Conservation (phyloP, 2,888 invertebrate genomes). For the Lasioglossum figueresi region DNA sequence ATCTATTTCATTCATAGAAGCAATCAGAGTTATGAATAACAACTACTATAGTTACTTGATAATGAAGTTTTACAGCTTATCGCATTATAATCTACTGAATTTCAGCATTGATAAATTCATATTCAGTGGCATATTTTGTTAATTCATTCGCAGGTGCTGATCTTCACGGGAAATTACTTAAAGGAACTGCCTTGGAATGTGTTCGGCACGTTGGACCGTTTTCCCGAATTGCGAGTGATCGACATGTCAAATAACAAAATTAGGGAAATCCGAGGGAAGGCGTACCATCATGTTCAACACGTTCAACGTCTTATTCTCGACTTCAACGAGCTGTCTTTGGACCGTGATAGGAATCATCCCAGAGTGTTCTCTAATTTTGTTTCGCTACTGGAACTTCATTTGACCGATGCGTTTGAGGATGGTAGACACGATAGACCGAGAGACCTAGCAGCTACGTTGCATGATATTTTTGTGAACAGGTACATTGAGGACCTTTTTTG, state of each 20-base stretch:
- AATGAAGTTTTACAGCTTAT: not conserved
- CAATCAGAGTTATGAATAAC: too few relatives aligned
- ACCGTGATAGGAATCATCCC: conserved; percentile 87
- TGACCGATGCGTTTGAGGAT: conserved; percentile 90
- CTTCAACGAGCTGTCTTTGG: conserved; percentile 89
- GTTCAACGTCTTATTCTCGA: conserved; percentile 89
- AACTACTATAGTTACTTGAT: not conserved
- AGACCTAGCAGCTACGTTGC: conserved; percentile 88
- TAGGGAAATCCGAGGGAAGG: conserved; percentile 89
- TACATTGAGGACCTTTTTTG: conserved; percentile 40
- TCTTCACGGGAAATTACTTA: conserved; percentile 90
- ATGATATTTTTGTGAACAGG: conserved; percentile 89
- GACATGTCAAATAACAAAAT: conserved; percentile 91
- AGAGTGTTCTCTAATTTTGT: conserved; percentile 89
- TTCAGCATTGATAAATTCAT: not conserved
- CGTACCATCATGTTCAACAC: conserved; percentile 89
- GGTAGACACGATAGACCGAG: conserved; percentile 86
- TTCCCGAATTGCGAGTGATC: conserved; percentile 87
- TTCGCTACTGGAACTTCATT: conserved; percentile 88
- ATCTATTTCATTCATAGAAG: not conserved
- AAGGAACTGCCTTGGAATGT: conserved; percentile 88
- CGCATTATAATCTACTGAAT: not conserved
- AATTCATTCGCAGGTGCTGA: conserved; percentile 85
- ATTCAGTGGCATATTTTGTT: not conserved
- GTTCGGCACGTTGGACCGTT: conserved; percentile 87